Evolutionary conservation across 1,140 invertebrate species (phyloP).

Genomic region (Camponotus vicinus): DNA sequence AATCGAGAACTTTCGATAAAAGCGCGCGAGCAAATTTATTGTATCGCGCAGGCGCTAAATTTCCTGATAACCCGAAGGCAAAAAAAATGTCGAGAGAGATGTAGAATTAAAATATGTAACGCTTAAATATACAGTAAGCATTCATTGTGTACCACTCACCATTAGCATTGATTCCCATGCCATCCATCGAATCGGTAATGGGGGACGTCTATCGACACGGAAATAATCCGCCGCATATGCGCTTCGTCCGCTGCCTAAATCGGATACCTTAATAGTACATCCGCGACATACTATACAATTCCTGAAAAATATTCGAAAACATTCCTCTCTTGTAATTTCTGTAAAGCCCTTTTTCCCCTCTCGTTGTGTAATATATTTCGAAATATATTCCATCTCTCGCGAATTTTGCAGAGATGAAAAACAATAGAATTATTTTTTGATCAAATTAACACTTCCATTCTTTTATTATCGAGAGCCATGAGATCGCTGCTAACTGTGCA

Average conservation of each 20-base stretch:
- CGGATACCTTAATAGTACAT: slow-evolving; percentile 93
- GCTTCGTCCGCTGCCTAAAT: slow-evolving; percentile 90
- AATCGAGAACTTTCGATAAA: slow-evolving; percentile 48
- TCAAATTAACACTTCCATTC: slow-evolving; percentile 61
- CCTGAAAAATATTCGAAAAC: slow-evolving; percentile 84
- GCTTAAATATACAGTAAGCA: slow-evolving; percentile 25
- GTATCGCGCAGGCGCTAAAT: slow-evolving; percentile 10
- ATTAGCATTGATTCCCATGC: slow-evolving; percentile 90
- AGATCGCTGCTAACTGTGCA: slow-evolving; percentile 48
- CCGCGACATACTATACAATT: slow-evolving; percentile 94
- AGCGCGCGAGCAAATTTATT: neutral
- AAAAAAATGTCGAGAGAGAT: slow-evolving; percentile 36
- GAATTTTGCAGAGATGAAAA: slow-evolving; percentile 33
- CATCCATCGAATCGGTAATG: slow-evolving; percentile 91
- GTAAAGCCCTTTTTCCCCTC: neutral
- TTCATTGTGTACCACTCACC: slow-evolving; percentile 84
- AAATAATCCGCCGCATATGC: slow-evolving; percentile 91
- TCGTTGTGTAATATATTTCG: neutral
- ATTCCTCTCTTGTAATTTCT: slow-evolving; percentile 6
- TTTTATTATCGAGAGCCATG: slow-evolving; percentile 54
- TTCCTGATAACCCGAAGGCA: neutral
- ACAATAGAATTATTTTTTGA: slow-evolving; percentile 55
- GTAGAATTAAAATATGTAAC: slow-evolving; percentile 1
- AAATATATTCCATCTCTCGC: slow-evolving; percentile 44
- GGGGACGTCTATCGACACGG: slow-evolving; percentile 88